Evolutionary conservation across 2,888 invertebrate species (phyloP), one percentile per base, ranked within the genome.

Genomic region (Eucera pruinosa): DNA sequence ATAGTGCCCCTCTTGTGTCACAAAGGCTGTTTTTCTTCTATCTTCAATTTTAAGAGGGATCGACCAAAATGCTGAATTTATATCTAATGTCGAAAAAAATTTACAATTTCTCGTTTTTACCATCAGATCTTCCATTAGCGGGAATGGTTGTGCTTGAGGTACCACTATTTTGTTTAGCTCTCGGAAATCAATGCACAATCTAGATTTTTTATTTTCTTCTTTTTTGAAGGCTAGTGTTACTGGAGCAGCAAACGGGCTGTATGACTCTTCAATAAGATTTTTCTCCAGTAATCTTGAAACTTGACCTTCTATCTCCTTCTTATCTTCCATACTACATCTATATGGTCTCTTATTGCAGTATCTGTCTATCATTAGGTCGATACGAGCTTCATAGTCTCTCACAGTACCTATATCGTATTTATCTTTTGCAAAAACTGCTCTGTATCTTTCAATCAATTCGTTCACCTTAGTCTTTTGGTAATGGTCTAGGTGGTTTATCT

Each of bases 181-280:
- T 36, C 36, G 6, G 11, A 36, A 36, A 9, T 36, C 36, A 6
- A 36, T 36, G 11, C 36, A 36, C 11, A 54, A 11, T 39, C 36
- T 33, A 4, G 36, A 20, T 36, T 2, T 54, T 13, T 54, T 54
- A 0, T 20, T 20, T 54, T 54, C 54, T 2, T 54, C 27, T 50
- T n/a, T 50, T 2, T 50, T 50, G 7, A 5, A 50, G 4, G 50
- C 50, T 50, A 50, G 27, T 20, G 20, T 54, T 18, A 36, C 54
- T 2, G 54, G 54, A 2, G 75, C 80, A 13, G 85, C 83, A 67
- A 82, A 85, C n/a, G 85, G 81, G 45, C 84, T 82, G 25, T 80
- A 78, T 13, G 86, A 85, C 64, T 83, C 81, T 75, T 86, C 87
- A 3, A 86, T 85, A 18, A 87, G 23, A 5, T 73, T 69, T 52